Base-by-base conservation (phyloP, 2,797 vertebrate genomes). In the Scolopax bukidnonensis region DNA sequence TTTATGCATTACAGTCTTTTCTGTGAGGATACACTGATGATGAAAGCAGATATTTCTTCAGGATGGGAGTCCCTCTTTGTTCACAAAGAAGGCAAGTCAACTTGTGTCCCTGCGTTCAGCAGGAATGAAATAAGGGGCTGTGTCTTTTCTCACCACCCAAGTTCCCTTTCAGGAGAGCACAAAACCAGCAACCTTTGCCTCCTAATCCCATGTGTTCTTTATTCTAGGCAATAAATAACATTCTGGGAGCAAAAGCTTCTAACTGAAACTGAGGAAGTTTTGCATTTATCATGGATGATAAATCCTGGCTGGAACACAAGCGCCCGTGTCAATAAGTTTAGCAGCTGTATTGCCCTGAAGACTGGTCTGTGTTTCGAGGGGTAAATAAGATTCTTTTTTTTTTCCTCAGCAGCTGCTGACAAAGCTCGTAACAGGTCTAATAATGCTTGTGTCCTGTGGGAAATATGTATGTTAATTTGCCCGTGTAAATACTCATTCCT, bases 391-490 rank as follows among this genome's bases (percentile, higher is more conserved):
- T 67, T 79, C 1, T 73, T 91, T 73, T 64, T 73, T 64, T 90
- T 74, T 89, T 30, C 43, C 68, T 83, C 36, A 28, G 67, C 0
- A 1, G 80, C 48, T 84, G 89, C 91, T 92, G 81, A 77, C 83
- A 84, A 79, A 95, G 67, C 90, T 89, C 14, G 2, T 95, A 94
- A 77, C 83, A 84, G 51, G 40, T 74, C 68, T 95, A 96, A 95
- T 95, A 96, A 95, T 64, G 88, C 63, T 87, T 57, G 41, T 79
- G 84, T 95, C 95, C 84, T 95, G 41, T 89, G 96, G 95, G 95
- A 95, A 97, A 96, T 95, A 93, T 87, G 75, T 93, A 95, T 97
- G 96, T 68, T 95, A 95, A 96, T 96, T 95, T 92, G 50, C 50
- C 54, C 17, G 21, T 75, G 67, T 80, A 89, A 95, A 87, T 57